These are phyloP conservation scores for Piaya cayana DNA, from an alignment of 2,113 vertebrate species.

Conservation along the genomic window DNA sequence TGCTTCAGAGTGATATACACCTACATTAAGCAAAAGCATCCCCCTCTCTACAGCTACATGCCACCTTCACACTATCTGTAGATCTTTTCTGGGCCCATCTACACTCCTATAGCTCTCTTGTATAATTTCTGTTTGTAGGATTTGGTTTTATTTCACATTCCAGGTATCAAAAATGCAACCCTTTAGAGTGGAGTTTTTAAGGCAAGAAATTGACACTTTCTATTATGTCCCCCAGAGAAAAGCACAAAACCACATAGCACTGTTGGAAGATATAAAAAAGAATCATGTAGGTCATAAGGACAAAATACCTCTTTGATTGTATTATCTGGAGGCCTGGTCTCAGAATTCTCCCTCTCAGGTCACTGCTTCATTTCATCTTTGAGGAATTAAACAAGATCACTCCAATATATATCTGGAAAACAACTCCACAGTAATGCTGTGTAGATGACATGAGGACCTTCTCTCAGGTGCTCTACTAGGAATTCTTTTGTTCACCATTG, in stretches of 20 bases:
- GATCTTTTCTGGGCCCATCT: background rate
- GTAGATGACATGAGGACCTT: background rate
- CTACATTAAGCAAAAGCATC: background rate
- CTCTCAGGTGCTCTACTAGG: fast-evolving
- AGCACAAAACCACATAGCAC: background rate
- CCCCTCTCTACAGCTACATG: background rate
- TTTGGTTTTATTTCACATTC: background rate
- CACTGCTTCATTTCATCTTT: background rate
- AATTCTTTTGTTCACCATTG: background rate
- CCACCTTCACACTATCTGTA: fast-evolving
- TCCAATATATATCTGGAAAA: background rate
- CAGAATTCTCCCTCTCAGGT: background rate
- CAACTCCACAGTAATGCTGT: too few relatives aligned
- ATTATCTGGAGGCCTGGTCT: background rate
- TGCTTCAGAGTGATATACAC: background rate
- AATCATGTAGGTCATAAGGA: background rate
- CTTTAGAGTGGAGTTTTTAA: fast-evolving
- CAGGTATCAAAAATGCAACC: background rate
- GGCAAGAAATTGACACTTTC: background rate
- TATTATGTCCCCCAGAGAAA: background rate
- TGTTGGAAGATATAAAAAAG: background rate
- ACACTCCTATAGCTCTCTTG: fast-evolving
- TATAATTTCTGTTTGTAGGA: fast-evolving
- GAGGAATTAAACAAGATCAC: background rate
- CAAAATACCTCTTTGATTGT: background rate